Evolutionary conservation across 2,888 invertebrate genomes (phyloP), one percentile per base, ranked within the genome.

Genomic region (Melieria picta): DNA sequence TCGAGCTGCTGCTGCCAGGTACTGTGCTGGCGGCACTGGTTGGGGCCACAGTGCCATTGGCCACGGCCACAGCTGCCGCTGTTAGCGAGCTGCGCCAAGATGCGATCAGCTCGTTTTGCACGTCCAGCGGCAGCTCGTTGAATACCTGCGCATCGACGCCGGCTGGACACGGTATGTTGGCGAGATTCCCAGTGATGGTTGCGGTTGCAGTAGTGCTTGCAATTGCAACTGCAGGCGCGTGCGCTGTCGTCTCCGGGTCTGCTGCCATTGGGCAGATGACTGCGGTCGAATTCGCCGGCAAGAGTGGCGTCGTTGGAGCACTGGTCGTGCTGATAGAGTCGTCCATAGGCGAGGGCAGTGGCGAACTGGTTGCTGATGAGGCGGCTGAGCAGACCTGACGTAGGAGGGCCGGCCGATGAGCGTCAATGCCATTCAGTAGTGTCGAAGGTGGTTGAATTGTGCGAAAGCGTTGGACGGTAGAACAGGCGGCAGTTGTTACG

Each of bases 61-160:
- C 78, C 60, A 79, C 79, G 4, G 79, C 78, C 43, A 77, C 79
- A 30, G 81, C 82, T 16, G 84, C 84, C n/a, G 84, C 82, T 10
- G 83, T 82, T 55, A 85, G 72, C 13, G 84, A 86, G 62, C 78
- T 84, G 65, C 84, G 80, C 90, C 92, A 92, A 81, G 91, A 90
- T n/a, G 89, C 88, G 82, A 92, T 90, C 42, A 94, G 86, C 84
- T 94, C 94, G 79, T 91, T 90, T 83, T 93, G 93, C 84, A 94
- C 89, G 65, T 93, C 92, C 46, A 89, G 86, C 0, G 94, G 93
- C 76, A 94, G 86, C 76, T 92, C 91, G 77, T 89, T 90, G 80
- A 94, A 93, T 63, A 93, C 92, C 78, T 90, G 89, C 69, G 90
- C 89, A 86, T 93, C 92, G 16, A 91, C 91, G 77, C 91, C 90